Base-by-base conservation (phyloP, 2,888 invertebrate genomes). In the Phorcus lineatus region DNA sequence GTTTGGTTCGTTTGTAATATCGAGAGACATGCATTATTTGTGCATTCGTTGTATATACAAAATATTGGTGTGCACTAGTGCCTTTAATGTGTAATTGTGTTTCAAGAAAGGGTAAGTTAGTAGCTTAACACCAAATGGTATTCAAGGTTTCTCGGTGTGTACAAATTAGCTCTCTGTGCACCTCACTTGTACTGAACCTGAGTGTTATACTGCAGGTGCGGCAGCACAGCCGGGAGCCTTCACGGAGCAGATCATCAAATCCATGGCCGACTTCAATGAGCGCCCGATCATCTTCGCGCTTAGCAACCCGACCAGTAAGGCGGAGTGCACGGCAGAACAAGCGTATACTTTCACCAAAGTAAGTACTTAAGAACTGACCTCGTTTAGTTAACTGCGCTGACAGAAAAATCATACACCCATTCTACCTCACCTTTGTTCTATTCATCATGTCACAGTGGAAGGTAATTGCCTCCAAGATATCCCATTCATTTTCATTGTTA, bases 221-320 rank as follows among this genome's bases (percentile, higher is more conserved):
- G 96, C 99, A 36, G 98, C 99, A 0, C 95, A 97, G 84, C 96
- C 96, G 53, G 97, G 98, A 74, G 98, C 98, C 22, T 99, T 99
- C 94, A 98, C 97, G 0, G 94, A 95, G 52, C 95, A 96, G 87
- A 97, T 99, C 90, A 94, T 99, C 79, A 94, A 95, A 88, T 95
- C 95, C 91, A 99, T 99, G 99, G 97, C 95, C 17, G 94, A 94
- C 78, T 95, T 95, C 91, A 97, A 98, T 94, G 95, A 96, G 28
- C 94, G 95, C 79, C 99, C 99, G 0, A 96, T 99, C 84, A 97
- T 99, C 89, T 99, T 99, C 94, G 99, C 99, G 16, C 95, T 99
- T 67, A 99, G 98, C 92, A 99, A 99, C 95, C 99, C 99, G 79
- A 99, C 99, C 80, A 96, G 96, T 93, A 99, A 99, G 94, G 98